Evolutionary conservation across 2,888 invertebrate species (phyloP), one percentile per base, ranked within the genome.

Genomic region (Byasa hedistus): DNA sequence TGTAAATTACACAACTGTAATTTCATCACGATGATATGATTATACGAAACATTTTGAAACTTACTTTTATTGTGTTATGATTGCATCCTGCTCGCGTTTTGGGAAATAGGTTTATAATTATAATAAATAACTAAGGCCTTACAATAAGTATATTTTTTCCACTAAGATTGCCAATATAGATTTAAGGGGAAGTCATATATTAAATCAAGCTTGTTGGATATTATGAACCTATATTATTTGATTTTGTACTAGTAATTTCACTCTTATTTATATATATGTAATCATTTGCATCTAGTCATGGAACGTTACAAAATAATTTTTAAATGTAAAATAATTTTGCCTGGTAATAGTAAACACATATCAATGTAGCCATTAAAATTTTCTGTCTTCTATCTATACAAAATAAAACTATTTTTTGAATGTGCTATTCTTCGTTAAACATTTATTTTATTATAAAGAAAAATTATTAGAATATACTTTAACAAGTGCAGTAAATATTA

Each of bases 141-240:
- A 39, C 10, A 39, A 19, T 48, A 48, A 48, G n/a, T 48, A 48
- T 48, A 48, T n/a, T 48, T 48, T n/a, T 48, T 19, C n/a, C n/a
- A 12, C n/a, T 48, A n/a, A 2, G n/a, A 19, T n/a, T 48, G n/a
- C 19, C 7, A n/a, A n/a, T 48, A 19, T n/a, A 48, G 1, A 48
- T 48, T n/a, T 48, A 19, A n/a, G n/a, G 48, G n/a, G n/a, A 48
- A 48, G n/a, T 48, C 48, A 48, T 5, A n/a, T 2, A n/a, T 48
- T 48, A 5, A 7, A 48, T 48, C 15, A 39, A n/a, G 48, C 48
- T n/a, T 48, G 5, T 48, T 48, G 48, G n/a, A 48, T 19, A 19
- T n/a, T n/a, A 48, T n/a, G 48, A n/a, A 48, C 48, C n/a, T 48
- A 48, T 48, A n/a, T n/a, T 48, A 48, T 48, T 48, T n/a, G n/a